Conservation (phyloP, 2,888 invertebrate species). For the Smittia sp. region DNA sequence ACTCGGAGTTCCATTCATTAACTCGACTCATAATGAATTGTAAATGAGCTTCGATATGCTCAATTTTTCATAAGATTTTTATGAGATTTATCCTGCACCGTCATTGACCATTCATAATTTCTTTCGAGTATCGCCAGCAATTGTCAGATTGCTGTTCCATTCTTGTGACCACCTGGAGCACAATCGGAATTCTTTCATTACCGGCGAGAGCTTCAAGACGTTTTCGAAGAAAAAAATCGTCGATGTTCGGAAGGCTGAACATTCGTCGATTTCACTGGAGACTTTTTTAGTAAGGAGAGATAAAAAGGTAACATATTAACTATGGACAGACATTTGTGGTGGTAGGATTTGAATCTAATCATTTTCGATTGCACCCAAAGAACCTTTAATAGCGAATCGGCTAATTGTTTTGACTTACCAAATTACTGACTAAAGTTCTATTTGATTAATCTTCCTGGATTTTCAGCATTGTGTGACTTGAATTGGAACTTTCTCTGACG, state of each 20-base stretch:
- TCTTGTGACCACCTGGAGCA: conserved; percentile 36
- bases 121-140: conserved; percentile 6
- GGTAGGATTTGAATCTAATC: too few species aligned
- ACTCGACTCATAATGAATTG: conserved; percentile 10
- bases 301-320: too few species aligned
- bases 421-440: too few species aligned
- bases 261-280: too few species aligned
- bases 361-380: too few species aligned
- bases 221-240: background rate
- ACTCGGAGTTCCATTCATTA: conserved; percentile 11
- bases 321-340: too few species aligned
- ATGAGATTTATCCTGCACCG: conserved; percentile 21
- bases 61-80: conserved; percentile 38
- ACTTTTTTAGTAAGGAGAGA: too few species aligned
- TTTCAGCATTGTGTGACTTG: too few species aligned
- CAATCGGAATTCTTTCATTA: conserved; percentile 39
- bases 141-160: background rate
- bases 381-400: too few species aligned
- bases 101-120: conserved; percentile 39
- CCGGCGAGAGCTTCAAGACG: background rate
- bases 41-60: conserved; percentile 35
- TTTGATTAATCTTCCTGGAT: too few species aligned
- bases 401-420: too few species aligned
- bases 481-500: conserved; percentile 3
- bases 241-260: background rate